phyloP scores from a whole-genome alignment of 2,113 vertebrate genomes.

The Mungos mungo region DNA sequence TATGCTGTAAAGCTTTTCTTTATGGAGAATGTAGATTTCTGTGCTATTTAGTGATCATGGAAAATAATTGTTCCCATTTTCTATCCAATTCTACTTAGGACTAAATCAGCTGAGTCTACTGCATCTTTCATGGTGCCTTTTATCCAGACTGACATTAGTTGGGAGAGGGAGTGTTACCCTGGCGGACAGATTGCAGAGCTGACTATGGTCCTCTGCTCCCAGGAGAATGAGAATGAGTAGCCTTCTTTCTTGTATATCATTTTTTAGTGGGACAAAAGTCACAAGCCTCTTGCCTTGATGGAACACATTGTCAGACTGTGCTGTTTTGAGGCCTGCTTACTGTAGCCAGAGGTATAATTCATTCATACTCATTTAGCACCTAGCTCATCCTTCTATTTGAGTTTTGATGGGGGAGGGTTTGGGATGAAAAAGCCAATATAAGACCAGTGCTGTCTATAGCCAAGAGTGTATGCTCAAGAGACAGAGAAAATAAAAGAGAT shows the following conservation, averaged over 20 bases:
- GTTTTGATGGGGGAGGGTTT: background rate
- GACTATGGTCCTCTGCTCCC: background rate
- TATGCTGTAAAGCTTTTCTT: background rate
- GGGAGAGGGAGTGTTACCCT: background rate
- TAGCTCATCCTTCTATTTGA: constrained; percentile 8
- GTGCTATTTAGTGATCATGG: constrained; percentile 19
- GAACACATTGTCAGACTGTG: background rate
- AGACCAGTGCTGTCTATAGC: background rate
- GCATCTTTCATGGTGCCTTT: constrained; percentile 21
- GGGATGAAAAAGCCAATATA: constrained; percentile 30
- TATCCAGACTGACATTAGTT: background rate
- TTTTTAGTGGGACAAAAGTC: background rate
- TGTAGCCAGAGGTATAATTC: background rate
- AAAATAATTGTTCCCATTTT: constrained; percentile 36
- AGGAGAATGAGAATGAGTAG: background rate
- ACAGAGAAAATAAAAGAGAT: constrained; percentile 62
- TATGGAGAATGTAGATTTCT: background rate
- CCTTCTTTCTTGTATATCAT: background rate
- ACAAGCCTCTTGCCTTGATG: background rate
- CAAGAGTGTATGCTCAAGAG: background rate
- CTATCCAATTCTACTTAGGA: background rate
- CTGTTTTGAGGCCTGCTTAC: background rate
- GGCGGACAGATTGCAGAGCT: background rate
- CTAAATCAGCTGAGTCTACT: background rate
- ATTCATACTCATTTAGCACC: background rate